Base-by-base conservation (phyloP, 1,140 invertebrate genomes). In the Akabosia matsudoensis region DNA sequence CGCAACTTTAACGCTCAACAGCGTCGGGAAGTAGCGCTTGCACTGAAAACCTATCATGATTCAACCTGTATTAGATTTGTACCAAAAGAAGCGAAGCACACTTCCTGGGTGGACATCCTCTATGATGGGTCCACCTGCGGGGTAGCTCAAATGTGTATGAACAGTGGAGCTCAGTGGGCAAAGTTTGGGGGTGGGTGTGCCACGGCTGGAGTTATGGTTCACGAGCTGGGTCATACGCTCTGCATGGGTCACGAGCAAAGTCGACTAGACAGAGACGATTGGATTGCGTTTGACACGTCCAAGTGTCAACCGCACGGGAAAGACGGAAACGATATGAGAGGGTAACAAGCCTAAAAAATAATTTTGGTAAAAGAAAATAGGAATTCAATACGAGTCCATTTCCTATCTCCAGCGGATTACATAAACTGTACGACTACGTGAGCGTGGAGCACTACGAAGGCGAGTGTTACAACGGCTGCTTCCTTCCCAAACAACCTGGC, bases 161-260 rank as follows among this genome's bases (percentile, higher is more conserved):
- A 74, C 33, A 71, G 4, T 16, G 77, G 79, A 30, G 77, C 77
- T 26, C 79, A 80, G 72, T 80, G 78, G 37, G 79, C 79, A 14
- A 79, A 79, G 51, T 79, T 80, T 70, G 79, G 79, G 30, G 77
- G 79, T 14, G 14, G 31, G 3, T 80, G 79, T 70, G 74, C 77
- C 10, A 73, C 70, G 28, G 67, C 77, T 33, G 77, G 79, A 3
- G 74, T 75, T 24, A 80, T 80, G 79, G 74, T 77, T 13, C 79
- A 80, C 34, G 79, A 80, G 30, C 26, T 72, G n/a, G 70, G 70
- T 7, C 34, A 72, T 33, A 80, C 79, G 24, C 37, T 80, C 2
- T 79, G 79, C 33, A 75, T 80, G 76, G 77, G 79, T 31, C 79
- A 80, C 33, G 79, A 80, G 56, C 77, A 79, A 73, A 77, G 64